Conservation (phyloP, 2,113 vertebrate genomes). For the Cygnus atratus region DNA sequence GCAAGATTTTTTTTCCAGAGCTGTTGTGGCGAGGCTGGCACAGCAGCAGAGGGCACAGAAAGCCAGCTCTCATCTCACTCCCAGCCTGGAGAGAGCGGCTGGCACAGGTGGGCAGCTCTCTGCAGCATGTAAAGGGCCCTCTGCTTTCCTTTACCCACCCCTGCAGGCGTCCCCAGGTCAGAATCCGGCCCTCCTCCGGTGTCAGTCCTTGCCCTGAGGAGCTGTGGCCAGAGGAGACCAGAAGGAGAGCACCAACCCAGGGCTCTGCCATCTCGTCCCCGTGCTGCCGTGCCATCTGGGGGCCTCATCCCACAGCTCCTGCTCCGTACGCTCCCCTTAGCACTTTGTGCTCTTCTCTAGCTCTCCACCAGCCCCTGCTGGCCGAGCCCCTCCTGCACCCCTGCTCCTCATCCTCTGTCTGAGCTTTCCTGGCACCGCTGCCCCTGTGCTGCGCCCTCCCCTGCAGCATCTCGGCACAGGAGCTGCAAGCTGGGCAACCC, state of each 20-base stretch:
- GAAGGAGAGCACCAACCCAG: background rate
- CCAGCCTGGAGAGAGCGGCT: background rate
- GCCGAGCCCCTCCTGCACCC: background rate
- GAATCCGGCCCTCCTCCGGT: background rate
- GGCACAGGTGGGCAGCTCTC: rapidly evolving
- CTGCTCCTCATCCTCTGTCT: background rate
- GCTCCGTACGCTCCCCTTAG: background rate
- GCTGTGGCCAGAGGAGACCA: background rate
- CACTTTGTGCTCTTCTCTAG: background rate
- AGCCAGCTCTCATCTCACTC: background rate
- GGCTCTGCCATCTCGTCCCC: background rate
- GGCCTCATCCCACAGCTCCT: background rate
- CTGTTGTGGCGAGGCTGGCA: background rate
- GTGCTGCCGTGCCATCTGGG: background rate
- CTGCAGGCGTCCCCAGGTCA: background rate
- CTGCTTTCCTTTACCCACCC: background rate
- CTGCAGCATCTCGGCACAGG: background rate
- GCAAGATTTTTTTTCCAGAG: background rate
- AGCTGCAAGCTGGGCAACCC: background rate
- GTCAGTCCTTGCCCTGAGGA: background rate
- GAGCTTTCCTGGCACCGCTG: background rate
- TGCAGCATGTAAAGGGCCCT: background rate
- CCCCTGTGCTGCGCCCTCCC: background rate
- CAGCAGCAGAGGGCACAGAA: background rate
- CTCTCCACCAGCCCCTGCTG: background rate